Conservation (phyloP, 2,888 invertebrate species). For the Eudasyphora cyanicolor region DNA sequence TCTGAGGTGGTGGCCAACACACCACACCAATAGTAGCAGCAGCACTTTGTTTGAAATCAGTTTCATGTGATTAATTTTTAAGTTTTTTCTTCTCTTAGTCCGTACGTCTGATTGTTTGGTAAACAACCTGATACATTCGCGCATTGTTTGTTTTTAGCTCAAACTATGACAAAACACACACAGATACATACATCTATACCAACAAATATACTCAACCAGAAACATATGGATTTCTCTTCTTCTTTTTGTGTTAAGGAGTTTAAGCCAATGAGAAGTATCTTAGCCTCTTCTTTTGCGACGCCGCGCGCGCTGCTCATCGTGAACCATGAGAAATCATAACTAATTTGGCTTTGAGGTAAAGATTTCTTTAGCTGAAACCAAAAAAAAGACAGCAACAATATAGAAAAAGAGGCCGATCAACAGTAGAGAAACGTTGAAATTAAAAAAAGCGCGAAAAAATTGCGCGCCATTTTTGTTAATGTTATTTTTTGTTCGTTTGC, state of each 20-base stretch:
- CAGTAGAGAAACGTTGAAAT: neutral
- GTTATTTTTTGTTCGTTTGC: neutral
- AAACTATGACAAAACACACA: neutral
- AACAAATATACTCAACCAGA: too few species aligned
- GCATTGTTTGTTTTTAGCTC: neutral
- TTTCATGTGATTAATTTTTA: slow-evolving; percentile 38
- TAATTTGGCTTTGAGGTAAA: slow-evolving; percentile 22
- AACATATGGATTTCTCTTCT: neutral
- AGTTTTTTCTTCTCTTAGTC: neutral
- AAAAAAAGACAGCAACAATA: neutral
- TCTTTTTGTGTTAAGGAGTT: neutral
- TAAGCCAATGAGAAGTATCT: neutral
- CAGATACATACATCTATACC: too few species aligned
- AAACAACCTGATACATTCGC: neutral
- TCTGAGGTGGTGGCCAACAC: neutral
- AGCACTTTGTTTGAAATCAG: neutral
- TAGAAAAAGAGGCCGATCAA: neutral
- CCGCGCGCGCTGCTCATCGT: neutral
- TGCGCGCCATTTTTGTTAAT: slow-evolving; percentile 7
- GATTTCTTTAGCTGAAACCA: slow-evolving; percentile 11
- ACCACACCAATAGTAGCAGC: slow-evolving; percentile 6
- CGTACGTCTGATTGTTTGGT: neutral
- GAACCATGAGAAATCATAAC: slow-evolving; percentile 21
- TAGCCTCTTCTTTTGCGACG: neutral
- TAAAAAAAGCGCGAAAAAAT: slow-evolving; percentile 10